Percentiles rank a stretch among this genome's conserved stretches.
Evolutionary conservation across 2,888 invertebrate genomes (phyloP).

Genomic region (Glyphotaelius pellucidus): DNA sequence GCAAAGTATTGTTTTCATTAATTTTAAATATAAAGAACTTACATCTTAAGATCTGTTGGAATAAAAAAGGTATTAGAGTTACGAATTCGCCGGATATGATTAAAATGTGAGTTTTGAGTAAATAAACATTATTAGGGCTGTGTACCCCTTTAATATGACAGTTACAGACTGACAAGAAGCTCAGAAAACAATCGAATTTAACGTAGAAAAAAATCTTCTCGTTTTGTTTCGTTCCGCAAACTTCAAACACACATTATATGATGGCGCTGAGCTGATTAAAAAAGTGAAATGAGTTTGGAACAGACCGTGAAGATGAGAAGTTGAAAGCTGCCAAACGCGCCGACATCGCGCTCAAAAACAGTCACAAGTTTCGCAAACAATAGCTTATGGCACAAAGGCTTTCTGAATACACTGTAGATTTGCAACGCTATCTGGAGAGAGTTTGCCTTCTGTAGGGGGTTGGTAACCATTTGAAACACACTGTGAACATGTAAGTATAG

Average conservation of each 20-base stretch:
- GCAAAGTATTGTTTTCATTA: too few relatives aligned
- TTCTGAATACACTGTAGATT: slow-evolving; percentile 21
- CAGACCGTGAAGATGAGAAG: not conserved
- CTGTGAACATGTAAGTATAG: not conserved
- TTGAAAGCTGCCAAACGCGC: not conserved
- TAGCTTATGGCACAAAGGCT: slow-evolving; percentile 26
- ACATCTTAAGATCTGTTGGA: too few relatives aligned
- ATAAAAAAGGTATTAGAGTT: too few relatives aligned
- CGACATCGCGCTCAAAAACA: not conserved
- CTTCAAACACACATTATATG: not conserved
- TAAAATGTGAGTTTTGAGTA: too few relatives aligned
- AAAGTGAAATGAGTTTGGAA: not conserved
- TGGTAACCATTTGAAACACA: not conserved
- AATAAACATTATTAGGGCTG: too few relatives aligned
- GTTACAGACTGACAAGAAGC: not conserved
- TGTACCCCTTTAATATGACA: not conserved
- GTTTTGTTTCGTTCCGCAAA: not conserved
- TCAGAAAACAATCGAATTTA: not conserved
- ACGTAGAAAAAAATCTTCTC: not conserved
- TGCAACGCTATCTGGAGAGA: slow-evolving; percentile 7
- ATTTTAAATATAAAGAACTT: too few relatives aligned
- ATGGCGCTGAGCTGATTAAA: not conserved
- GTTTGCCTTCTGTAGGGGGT: not conserved
- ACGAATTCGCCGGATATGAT: too few relatives aligned
- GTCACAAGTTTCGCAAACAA: not conserved